Base-by-base conservation (phyloP, 1,140 invertebrate genomes). In the Delia radicum region DNA sequence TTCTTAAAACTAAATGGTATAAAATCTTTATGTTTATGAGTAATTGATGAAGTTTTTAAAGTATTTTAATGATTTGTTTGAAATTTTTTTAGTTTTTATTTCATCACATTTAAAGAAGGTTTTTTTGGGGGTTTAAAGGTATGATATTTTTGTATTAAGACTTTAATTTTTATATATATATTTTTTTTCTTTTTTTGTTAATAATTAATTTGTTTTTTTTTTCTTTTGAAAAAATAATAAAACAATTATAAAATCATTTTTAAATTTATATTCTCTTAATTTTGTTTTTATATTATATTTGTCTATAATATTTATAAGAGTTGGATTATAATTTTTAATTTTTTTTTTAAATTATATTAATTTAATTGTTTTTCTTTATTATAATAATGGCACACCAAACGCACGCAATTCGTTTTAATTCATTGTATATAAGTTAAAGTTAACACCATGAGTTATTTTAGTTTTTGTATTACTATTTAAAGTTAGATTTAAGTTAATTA, bases 171-270 rank as follows among this genome's bases (percentile, higher is more conserved):
- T 63, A 63, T 75, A 26, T 65, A 24, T 65, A 33, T 75, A 63
- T 65, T 15, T 31, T 42, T 42, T 69, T 42, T 48, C 63, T 63
- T 75, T 42, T 42, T 42, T 42, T 42, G 12, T 42, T n/a, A 42
- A 42, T 42, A 13, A 37, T 75, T n/a, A n/a, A n/a, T n/a, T n/a
- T n/a, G n/a, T n/a, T 69, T 48, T 65, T 67, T 42, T 55, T 21
- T 73, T n/a, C 13, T 73, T 55, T 73, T 73, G 37, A 55, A 73
- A 55, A 73, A 73, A 73, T 48, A 73, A 73, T 48, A 73, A 73
- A 72, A 75, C 72, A 75, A 75, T 33, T 69, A 75, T 75, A 75
- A 75, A 67, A 71, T 33, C 29, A 72, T 72, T 75, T n/a, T 48
- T 48, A 42, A 15, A 46, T 73, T 73, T 55, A n/a, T n/a, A n/a